phyloP scores from a whole-genome alignment of 2,888 invertebrate species.

The Hydrotaea cyrtoneurina region DNA sequence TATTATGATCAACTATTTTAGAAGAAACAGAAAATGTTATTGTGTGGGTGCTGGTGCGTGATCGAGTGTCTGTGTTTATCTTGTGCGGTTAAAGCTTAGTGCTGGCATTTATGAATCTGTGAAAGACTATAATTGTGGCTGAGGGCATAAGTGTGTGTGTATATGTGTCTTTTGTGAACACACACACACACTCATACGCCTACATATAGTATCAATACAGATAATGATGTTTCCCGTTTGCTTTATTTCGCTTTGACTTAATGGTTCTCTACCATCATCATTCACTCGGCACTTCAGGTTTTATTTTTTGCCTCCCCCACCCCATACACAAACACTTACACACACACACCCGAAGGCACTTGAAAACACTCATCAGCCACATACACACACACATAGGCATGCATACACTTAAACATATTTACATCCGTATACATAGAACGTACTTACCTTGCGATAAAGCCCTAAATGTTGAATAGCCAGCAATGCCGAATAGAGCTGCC shows the following conservation, averaged over 20 bases:
- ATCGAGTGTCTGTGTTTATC: background rate
- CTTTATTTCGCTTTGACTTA: background rate
- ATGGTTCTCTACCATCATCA: background rate
- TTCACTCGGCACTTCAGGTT: background rate
- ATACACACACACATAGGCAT: background rate
- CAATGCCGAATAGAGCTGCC: conserved; percentile 87
- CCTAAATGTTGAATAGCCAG: conserved; percentile 91
- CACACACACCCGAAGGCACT: background rate
- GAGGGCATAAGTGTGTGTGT: background rate
- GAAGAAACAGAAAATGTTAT: background rate
- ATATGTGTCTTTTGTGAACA: background rate
- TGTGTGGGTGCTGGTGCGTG: background rate
- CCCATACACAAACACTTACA: background rate
- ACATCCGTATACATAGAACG: conserved; percentile 1
- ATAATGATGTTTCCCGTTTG: background rate
- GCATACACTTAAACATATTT: background rate
- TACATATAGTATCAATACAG: background rate
- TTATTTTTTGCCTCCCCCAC: background rate
- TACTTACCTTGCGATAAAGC: conserved; percentile 87
- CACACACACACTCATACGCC: background rate
- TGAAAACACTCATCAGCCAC: background rate
- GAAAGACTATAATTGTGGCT: background rate
- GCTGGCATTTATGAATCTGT: conserved; percentile 1
- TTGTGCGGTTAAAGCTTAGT: background rate
- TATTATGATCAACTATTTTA: background rate